phyloP scores from a whole-genome alignment of 1,140 invertebrate species.

The Eriosoma lanigerum region DNA sequence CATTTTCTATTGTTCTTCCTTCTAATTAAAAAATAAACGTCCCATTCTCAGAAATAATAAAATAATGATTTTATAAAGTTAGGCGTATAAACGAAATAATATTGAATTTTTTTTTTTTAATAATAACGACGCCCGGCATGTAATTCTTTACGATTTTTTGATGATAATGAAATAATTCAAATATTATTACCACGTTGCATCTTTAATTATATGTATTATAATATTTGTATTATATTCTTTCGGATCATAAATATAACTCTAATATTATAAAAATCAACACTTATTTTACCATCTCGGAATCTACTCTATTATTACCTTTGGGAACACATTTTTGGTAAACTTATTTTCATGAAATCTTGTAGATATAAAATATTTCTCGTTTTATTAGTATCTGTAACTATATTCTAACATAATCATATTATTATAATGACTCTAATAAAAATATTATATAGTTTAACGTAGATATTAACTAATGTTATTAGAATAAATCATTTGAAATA shows the following conservation, averaged over 20 bases:
- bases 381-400: background rate
- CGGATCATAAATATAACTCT: background rate
- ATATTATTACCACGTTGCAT: background rate
- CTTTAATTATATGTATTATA: background rate
- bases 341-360: background rate
- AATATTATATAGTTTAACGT: no score
- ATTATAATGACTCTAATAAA: no score
- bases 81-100: background rate
- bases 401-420: no score
- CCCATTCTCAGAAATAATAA: background rate
- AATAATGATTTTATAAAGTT: background rate
- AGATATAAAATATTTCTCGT: background rate
- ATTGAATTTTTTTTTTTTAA: background rate
- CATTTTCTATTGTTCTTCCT: background rate
- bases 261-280: no score
- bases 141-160: background rate
- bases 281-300: no score
- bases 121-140: background rate
- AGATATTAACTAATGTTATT: no score
- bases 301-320: background rate
- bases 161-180: background rate
- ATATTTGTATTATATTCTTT: no score
- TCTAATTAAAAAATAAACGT: background rate
- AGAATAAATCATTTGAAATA: no score
- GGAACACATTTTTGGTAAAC: background rate